Evolutionary conservation across 2,113 vertebrate genomes (phyloP).

Genomic region (Nycticryphes semicollaris): DNA sequence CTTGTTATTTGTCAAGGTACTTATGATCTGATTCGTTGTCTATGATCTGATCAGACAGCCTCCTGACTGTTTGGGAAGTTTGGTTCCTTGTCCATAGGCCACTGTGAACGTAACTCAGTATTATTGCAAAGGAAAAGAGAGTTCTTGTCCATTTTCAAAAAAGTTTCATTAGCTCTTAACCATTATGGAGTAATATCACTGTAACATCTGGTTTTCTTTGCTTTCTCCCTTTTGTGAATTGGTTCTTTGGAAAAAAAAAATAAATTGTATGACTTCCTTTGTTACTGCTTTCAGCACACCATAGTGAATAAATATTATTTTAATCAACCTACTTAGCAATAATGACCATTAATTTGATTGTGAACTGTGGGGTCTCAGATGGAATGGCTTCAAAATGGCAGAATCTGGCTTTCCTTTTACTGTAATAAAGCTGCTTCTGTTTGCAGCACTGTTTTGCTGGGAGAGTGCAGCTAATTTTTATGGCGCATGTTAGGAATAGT

Average conservation of each 20-base stretch:
- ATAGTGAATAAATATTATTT: neutral
- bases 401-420: neutral
- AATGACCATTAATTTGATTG: neutral
- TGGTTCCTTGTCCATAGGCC: neutral
- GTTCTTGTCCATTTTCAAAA: neutral
- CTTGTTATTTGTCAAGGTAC: neutral
- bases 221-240: neutral
- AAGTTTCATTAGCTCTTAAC: neutral
- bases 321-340: neutral
- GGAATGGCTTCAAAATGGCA: slow-evolving; percentile 40
- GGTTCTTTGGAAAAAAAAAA: neutral
- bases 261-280: neutral
- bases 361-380: neutral
- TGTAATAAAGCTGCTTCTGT: slow-evolving; percentile 9
- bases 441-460: slow-evolving; percentile 29
- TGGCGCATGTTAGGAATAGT: neutral
- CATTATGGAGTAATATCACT: neutral
- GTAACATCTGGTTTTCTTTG: neutral
- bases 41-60: neutral
- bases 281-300: neutral
- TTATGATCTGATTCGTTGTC: neutral
- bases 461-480: slow-evolving; percentile 59
- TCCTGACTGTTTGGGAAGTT: neutral
- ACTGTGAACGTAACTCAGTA: neutral
- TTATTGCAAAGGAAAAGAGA: neutral